Base-by-base conservation (phyloP, 1,140 invertebrate species). In the Plectrocnemia conspersa region DNA sequence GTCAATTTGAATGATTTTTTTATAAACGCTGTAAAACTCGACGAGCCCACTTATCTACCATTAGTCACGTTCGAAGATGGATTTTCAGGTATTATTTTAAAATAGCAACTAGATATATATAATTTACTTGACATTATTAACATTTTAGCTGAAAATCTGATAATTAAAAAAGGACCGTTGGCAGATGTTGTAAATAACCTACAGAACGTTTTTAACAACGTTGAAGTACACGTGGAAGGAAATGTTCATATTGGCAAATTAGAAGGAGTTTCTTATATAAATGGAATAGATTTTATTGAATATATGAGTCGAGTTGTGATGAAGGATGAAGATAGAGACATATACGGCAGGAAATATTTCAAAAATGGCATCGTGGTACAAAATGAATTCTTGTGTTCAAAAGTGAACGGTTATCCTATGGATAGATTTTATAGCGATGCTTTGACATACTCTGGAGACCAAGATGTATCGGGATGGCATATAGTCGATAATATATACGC, bases 341-440 rank as follows among this genome's bases (percentile, higher is more conserved):
- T 59, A 6, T 22, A 24, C 18, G 58, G 58, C 2, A 36, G 23
- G 5, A 60, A 60, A 52, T 35, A 29, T n/a, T 56, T 60, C 45
- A 60, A 52, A 52, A 49, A 54, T n/a, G 42, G 52, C 3, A 19
- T 56, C 5, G 40, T 40, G 0, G 58, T 60, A n/a, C 22, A 38
- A n/a, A 21, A 35, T 10, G 49, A 60, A 13, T 53, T 60, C 21
- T 18, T 22, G 1, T 11, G 11, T n/a, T 6, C 23, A 13, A 11
- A 10, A 1, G 21, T 60, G 1, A 60, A 60, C 32, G 49, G 33
- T 33, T n/a, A 46, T 11, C 53, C 53, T 2, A 33, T 60, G 2
- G 48, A 52, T n/a, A 60, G 19, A 25, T 45, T 69, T 11, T 45
- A 64, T 4, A 19, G 59, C 11, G 64, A 67, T 5, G 64, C 65